These are phyloP conservation scores for Andrena minutula DNA, from an alignment of 2,888 invertebrate genomes.

Conservation along the genomic window DNA sequence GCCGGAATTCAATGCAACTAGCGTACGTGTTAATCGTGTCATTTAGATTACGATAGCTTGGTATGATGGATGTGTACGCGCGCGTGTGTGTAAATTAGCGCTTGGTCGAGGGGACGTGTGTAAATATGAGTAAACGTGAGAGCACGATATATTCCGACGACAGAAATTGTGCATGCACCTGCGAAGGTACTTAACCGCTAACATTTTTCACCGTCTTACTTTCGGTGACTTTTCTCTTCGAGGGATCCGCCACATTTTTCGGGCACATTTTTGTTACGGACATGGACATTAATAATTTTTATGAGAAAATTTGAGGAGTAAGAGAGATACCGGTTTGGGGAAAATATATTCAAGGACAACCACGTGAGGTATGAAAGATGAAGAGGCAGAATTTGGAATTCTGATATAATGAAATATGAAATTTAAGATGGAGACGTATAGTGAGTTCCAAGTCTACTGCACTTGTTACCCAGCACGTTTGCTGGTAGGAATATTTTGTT, in stretches of 20 bases:
- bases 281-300: no score
- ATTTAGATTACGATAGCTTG: conserved; percentile 19
- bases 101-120: background rate
- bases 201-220: no score
- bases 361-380: no score
- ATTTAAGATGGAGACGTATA: background rate
- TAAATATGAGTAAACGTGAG: background rate
- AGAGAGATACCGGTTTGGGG: no score
- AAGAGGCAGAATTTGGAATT: background rate
- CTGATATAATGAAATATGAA: background rate
- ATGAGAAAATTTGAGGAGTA: no score
- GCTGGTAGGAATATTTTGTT: background rate
- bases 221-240: no score
- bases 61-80: background rate
- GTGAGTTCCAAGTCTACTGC: background rate
- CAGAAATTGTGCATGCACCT: no score
- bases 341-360: background rate
- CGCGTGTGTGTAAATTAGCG: background rate
- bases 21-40: conserved; percentile 35
- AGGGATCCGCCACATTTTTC: no score
- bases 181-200: no score
- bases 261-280: no score
- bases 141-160: no score
- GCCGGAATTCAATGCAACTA: conserved; percentile 26
- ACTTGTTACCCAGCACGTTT: background rate